Evolutionary conservation across 1,140 invertebrate species (phyloP).

Genomic region (Oreohelix idahoensis): DNA sequence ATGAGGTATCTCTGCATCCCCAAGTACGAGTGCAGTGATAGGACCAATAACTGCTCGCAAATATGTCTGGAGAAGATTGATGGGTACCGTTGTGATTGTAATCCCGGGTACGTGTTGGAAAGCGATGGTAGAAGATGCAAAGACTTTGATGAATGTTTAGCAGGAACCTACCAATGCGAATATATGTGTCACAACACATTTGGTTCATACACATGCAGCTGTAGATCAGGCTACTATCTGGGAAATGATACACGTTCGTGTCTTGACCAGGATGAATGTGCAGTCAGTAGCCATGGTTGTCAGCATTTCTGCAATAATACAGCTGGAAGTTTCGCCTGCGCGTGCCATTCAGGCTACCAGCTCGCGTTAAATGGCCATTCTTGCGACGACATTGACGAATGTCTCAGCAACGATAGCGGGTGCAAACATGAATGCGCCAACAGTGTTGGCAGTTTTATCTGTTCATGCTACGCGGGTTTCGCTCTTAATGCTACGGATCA

Average conservation of each 20-base stretch:
- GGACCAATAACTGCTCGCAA: neutral
- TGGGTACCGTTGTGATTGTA: neutral
- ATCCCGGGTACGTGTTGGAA: neutral
- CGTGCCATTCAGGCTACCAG: neutral
- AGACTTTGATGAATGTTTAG: neutral
- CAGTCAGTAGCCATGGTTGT: neutral
- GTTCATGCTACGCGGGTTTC: neutral
- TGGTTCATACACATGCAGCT: neutral
- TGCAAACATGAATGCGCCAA: neutral
- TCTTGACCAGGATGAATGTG: neutral
- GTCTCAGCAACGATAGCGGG: neutral
- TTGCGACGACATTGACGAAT: conserved; percentile 20
- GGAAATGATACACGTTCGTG: neutral
- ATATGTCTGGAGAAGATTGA: neutral
- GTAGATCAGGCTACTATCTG: neutral
- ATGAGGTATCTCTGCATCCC: neutral
- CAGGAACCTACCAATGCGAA: neutral
- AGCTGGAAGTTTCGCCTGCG: neutral
- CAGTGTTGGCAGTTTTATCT: neutral
- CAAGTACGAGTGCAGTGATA: neutral
- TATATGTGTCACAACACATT: neutral
- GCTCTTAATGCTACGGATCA: neutral
- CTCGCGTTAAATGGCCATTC: neutral
- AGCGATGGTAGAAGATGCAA: neutral
- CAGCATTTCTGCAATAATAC: neutral